These are phyloP conservation scores for Tetramorium bicarinatum DNA, from an alignment of 2,888 invertebrate genomes.

Conservation along the genomic window DNA sequence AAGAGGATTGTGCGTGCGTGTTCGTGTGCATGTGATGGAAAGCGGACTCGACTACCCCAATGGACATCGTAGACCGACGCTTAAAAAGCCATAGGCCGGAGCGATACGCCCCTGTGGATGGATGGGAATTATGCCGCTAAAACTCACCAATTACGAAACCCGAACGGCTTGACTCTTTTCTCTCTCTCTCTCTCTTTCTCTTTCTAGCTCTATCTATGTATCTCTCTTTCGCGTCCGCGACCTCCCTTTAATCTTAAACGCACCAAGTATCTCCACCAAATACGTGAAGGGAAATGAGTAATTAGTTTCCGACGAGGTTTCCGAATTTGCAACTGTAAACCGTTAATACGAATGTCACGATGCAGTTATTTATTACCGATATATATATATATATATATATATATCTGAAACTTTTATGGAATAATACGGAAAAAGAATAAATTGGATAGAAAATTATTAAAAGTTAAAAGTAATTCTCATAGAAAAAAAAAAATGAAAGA, in stretches of 20 bases:
- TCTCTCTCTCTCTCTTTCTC: constrained; percentile 66
- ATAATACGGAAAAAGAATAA: neutral
- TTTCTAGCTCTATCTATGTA: constrained; percentile 66
- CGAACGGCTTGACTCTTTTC: constrained; percentile 67
- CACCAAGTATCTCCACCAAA: constrained; percentile 50
- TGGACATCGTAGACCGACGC: constrained; percentile 71
- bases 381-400: too few relatives aligned
- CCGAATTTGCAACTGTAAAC: constrained; percentile 27
- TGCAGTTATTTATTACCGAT: neutral
- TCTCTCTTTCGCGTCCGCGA: constrained; percentile 48
- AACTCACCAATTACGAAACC: constrained; percentile 78
- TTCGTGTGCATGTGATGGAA: constrained; percentile 45
- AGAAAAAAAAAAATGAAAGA: neutral
- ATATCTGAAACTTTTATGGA: neutral
- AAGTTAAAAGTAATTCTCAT: neutral
- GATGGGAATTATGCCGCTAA: constrained; percentile 82
- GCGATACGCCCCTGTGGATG: constrained; percentile 76
- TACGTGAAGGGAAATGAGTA: constrained; percentile 41
- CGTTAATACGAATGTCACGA: neutral
- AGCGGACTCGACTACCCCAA: constrained; percentile 69
- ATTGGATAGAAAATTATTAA: neutral
- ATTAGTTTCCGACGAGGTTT: constrained; percentile 39
- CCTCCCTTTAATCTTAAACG: constrained; percentile 45
- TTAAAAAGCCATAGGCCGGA: constrained; percentile 74
- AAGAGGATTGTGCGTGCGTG: constrained; percentile 68